Base-by-base conservation (phyloP, 2,113 vertebrate genomes). In the Aptenodytes forsteri region DNA sequence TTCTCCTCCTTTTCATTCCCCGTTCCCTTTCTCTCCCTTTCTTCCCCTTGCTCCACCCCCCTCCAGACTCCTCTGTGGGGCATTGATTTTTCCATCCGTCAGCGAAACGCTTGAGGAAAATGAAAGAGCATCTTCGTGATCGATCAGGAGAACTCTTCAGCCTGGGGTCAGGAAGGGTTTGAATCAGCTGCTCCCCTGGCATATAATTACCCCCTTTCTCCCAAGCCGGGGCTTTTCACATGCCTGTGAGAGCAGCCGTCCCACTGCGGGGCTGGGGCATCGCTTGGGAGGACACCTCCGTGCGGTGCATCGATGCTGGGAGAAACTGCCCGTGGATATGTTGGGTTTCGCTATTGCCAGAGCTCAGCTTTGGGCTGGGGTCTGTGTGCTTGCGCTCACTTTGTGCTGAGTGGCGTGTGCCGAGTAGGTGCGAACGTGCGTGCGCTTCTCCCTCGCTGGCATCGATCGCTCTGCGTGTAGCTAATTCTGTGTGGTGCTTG, bases 71-170 rank as follows among this genome's bases (percentile, higher is more conserved):
- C 96, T 87, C 95, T 11, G 78, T 94, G 90, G 97, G 86, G 61
- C 97, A 98, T 98, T 92, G 98, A 98, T 98, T 98, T 98, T 98
- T 98, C 97, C 97, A 98, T 98, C 98, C 98, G 91, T 98, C 98
- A 98, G 98, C 55, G 91, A 95, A 98, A 98, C 83, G 97, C 98
- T 97, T 81, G 95, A 98, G 98, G 98, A 97, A 98, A 97, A 98
- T 97, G 98, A 98, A 97, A 98, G 98, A 95, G 96, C 97, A 89
- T 98, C 98, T 98, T 86, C 38, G 50, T 93, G 97, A 98, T 98
- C 98, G 97, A 98, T 98, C 97, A 92, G 89, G 93, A 96, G 90
- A 98, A 97, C 94, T 97, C 97, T 95, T 92, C 95, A 93, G 98
- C 97, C 94, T 50, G 82, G 95, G 97, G 98, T 97, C 84, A 94